phyloP scores from a whole-genome alignment of 92 coral and sea anemone genomes.

The Epizoanthus ramosus region DNA sequence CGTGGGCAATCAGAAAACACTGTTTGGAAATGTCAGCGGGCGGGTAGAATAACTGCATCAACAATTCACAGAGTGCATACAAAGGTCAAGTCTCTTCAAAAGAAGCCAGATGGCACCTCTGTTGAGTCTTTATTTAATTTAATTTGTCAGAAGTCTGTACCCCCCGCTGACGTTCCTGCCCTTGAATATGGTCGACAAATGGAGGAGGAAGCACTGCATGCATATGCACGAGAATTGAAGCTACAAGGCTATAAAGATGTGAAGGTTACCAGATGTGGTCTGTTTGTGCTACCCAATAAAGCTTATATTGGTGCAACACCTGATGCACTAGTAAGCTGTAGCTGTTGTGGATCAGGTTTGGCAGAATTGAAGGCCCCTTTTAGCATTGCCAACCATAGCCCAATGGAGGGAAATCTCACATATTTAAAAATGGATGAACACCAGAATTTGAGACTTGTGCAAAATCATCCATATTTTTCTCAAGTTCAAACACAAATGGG shows the following conservation, averaged over 20 bases:
- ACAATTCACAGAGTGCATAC: conserved; percentile 56
- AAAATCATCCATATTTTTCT: conserved; percentile 58
- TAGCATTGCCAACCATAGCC: conserved; percentile 33
- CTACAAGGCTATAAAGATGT: conserved; percentile 44
- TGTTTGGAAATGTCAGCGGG: conserved; percentile 53
- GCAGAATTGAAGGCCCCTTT: conserved; percentile 8
- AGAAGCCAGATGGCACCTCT: conserved; percentile 24
- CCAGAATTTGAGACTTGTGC: conserved; percentile 25
- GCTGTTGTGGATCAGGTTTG: conserved; percentile 7
- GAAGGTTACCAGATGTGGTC: conserved; percentile 48
- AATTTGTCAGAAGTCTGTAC: conserved; percentile 31
- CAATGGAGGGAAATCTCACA: conserved; percentile 26
- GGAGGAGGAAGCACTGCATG: conserved; percentile 55
- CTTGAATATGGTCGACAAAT: conserved; percentile 52
- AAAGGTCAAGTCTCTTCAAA: conserved; percentile 49
- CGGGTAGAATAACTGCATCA: conserved; percentile 69
- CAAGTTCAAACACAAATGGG: conserved; percentile 59
- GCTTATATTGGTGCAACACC: conserved; percentile 30
- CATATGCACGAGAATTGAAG: conserved; percentile 48
- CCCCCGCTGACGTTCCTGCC: conserved; percentile 39
- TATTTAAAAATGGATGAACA: conserved; percentile 13
- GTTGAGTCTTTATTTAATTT: conserved; percentile 40
- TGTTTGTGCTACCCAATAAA: conserved; percentile 21
- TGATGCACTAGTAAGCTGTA: conserved; percentile 17
- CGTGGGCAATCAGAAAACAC: conserved; percentile 58